Evolutionary conservation across 2,888 invertebrate species (phyloP).

Genomic region (Stictocephala bisonia): DNA sequence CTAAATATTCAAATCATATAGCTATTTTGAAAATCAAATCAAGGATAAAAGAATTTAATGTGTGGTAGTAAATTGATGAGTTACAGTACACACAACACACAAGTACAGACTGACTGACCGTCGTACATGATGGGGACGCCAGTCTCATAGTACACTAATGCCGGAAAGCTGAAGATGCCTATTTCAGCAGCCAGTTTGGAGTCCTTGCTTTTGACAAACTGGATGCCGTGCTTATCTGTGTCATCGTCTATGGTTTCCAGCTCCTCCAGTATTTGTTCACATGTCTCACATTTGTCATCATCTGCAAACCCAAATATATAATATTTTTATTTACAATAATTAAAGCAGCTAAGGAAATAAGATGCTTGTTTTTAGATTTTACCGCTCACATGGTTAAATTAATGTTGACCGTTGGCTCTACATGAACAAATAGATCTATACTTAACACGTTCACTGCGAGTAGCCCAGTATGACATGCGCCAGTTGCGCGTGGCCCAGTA

Average conservation of each 20-base stretch:
- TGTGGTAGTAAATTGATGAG: no score
- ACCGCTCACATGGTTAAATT: no score
- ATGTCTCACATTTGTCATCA: conserved; percentile 87
- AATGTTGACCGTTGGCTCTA: no score
- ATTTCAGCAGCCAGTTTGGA: conserved; percentile 89
- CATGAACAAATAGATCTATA: no score
- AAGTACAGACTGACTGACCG: conserved; percentile 73
- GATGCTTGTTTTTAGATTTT: no score
- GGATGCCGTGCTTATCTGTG: conserved; percentile 91
- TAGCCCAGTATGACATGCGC: no score
- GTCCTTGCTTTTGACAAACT: conserved; percentile 94
- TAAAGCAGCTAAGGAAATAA: no score
- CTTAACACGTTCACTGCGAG: no score
- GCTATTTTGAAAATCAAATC: background rate
- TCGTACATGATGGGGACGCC: conserved; percentile 95
- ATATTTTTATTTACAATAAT: no score
- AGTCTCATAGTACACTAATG: conserved; percentile 92
- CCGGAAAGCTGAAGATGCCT: conserved; percentile 92
- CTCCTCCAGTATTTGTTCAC: conserved; percentile 86
- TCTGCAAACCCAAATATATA: conserved; percentile 70
- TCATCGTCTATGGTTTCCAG: conserved; percentile 93
- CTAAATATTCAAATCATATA: background rate
- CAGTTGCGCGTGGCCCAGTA: no score
- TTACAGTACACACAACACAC: no score
- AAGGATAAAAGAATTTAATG: no score